Conservation (phyloP, 2,888 invertebrate genomes). For the Elysia crispata region DNA sequence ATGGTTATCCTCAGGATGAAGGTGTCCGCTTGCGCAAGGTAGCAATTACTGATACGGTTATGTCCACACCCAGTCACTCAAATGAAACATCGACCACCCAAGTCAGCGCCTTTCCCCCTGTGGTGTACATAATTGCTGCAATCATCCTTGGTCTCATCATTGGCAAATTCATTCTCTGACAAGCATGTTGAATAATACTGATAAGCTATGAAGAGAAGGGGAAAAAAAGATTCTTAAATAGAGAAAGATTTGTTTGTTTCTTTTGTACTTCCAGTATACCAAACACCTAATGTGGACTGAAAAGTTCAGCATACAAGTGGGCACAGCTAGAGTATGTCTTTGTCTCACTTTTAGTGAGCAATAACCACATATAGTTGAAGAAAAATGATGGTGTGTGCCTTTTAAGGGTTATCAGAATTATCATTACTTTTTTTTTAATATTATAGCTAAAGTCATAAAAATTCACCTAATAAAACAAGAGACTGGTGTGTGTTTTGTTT, state of each 20-base stretch:
- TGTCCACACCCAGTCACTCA: slow-evolving; percentile 61
- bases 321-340: too few relatives aligned
- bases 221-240: not conserved
- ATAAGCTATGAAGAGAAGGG: not conserved
- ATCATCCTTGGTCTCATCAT: slow-evolving; percentile 66
- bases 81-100: slow-evolving; percentile 78
- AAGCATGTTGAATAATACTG: slow-evolving; percentile 55
- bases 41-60: slow-evolving; percentile 72
- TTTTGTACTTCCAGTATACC: too few relatives aligned
- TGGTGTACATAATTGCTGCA: slow-evolving; percentile 64
- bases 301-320: too few relatives aligned
- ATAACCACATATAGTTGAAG: too few relatives aligned
- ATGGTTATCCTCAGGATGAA: slow-evolving; percentile 66
- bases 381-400: too few relatives aligned
- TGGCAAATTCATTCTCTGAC: slow-evolving; percentile 69
- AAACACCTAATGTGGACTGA: too few relatives aligned
- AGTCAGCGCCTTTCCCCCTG: slow-evolving; percentile 60
- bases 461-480: too few relatives aligned
- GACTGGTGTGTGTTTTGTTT: too few relatives aligned
- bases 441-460: too few relatives aligned
- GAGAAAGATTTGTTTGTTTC: not conserved
- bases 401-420: too few relatives aligned
- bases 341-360: too few relatives aligned
- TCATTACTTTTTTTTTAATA: too few relatives aligned
- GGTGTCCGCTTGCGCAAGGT: slow-evolving; percentile 73